Base-by-base conservation (phyloP, 2,888 invertebrate genomes). In the Caenorhabditis sp. region DNA sequence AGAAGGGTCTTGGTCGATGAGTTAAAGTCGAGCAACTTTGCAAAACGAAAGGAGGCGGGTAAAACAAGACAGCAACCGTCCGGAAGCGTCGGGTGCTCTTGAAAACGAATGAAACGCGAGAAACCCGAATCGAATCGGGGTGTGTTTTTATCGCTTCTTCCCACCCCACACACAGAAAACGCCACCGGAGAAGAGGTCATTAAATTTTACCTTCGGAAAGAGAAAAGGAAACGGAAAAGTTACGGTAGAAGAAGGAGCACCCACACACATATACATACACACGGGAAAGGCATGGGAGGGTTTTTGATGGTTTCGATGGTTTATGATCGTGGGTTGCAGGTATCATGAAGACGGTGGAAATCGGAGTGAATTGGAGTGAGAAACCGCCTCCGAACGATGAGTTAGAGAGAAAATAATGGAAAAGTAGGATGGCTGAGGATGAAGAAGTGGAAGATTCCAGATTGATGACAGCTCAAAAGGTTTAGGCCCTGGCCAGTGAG, bases 31-130 rank as follows among this genome's bases (percentile, higher is more conserved):
- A n/a, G n/a, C n/a, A n/a, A n/a, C n/a, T 22, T 63, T 54, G 10
- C 24, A 61, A 49, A 41, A 54, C 1, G 51, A n/a, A 24, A 72
- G 49, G 31, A 7, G 59, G 22, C n/a, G 35, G 16, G 16, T 35
- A 51, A 56, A 69, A 54, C n/a, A n/a, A 26, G 51, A 19, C 14
- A n/a, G n/a, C n/a, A 12, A n/a, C 49, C 54, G 24, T 31, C 22
- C 28, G 70, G 24, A 5, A 54, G 54, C 14, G n/a, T n/a, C n/a
- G n/a, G 49, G 19, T 72, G 72, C 72, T 72, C 47, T 19, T 35
- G 44, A 59, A 72, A 61, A 72, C 49, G 59, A 69, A 72, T 72
- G 72, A 72, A 73, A 14, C 61, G 73, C 63, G 58, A 38, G 38
- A 38, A 38, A 38, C 6, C 38, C 51, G 22, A 51, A 63, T 28